These are phyloP conservation scores for Nasua narica DNA, from an alignment of 2,797 vertebrate species.

Conservation along the genomic window DNA sequence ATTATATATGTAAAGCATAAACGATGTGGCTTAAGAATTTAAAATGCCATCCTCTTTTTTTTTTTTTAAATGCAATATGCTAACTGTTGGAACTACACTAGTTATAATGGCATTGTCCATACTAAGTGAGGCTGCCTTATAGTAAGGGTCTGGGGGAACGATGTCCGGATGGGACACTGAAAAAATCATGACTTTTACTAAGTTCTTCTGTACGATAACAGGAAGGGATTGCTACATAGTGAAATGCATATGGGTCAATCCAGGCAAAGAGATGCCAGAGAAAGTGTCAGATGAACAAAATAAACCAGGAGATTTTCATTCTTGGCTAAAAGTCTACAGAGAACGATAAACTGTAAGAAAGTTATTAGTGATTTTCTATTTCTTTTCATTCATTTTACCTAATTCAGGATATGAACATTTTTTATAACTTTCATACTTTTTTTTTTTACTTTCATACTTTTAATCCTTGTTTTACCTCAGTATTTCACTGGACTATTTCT, in stretches of 20 bases:
- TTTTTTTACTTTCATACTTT: background rate
- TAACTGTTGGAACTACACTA: background rate
- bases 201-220: background rate
- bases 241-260: background rate
- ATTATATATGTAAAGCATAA: constrained; percentile 27
- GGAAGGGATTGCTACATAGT: background rate
- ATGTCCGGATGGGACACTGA: background rate
- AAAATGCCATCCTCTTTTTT: background rate
- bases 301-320: background rate
- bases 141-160: background rate
- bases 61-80: background rate
- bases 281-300: constrained; percentile 7
- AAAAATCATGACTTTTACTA: background rate
- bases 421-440: background rate
- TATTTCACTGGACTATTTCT: background rate
- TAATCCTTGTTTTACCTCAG: background rate
- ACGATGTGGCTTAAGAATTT: background rate
- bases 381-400: background rate
- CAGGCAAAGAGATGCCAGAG: background rate
- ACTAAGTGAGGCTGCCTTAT: background rate
- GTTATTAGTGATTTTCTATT: background rate
- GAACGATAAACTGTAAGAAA: background rate
- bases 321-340: background rate
- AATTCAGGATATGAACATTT: background rate
- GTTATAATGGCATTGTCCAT: background rate